Evolutionary conservation across 2,113 vertebrate genomes (phyloP).

Genomic region (Mixornis gularis): DNA sequence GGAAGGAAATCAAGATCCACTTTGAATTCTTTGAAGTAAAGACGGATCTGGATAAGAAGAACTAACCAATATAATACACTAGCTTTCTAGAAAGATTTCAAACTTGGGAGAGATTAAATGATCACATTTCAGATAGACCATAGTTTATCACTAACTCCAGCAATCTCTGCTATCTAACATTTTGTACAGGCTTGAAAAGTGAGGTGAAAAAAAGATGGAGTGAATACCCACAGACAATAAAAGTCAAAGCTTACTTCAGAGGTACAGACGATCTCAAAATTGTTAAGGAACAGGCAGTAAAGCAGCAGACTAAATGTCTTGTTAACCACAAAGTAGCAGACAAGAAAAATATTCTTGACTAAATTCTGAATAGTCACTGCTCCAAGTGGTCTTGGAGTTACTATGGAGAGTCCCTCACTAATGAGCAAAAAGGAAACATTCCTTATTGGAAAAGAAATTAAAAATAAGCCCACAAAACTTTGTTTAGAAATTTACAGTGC

Average conservation of each 20-base stretch:
- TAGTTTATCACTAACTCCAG: not conserved
- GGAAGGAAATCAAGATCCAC: not conserved
- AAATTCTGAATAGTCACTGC: not conserved
- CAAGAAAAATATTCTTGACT: not conserved
- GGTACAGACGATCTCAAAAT: not conserved
- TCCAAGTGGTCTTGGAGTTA: not conserved
- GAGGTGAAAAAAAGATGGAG: not conserved
- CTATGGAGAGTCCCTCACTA: not conserved
- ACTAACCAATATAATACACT: not conserved
- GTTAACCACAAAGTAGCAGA: not conserved
- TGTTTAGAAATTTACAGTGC: not conserved
- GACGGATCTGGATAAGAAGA: not conserved
- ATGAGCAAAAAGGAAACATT: not conserved
- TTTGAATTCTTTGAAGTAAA: not conserved
- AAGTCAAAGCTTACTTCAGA: not conserved
- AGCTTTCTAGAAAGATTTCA: not conserved
- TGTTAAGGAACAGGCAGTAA: not conserved
- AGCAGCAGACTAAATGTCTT: not conserved
- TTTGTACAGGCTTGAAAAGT: not conserved
- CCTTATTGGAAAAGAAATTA: not conserved
- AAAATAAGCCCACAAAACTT: not conserved
- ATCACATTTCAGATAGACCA: not conserved
- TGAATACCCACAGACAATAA: not conserved
- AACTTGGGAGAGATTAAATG: not conserved
- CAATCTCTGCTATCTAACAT: not conserved